phyloP scores from a whole-genome alignment of 2,888 invertebrate species.

The Antheraea assamensis region DNA sequence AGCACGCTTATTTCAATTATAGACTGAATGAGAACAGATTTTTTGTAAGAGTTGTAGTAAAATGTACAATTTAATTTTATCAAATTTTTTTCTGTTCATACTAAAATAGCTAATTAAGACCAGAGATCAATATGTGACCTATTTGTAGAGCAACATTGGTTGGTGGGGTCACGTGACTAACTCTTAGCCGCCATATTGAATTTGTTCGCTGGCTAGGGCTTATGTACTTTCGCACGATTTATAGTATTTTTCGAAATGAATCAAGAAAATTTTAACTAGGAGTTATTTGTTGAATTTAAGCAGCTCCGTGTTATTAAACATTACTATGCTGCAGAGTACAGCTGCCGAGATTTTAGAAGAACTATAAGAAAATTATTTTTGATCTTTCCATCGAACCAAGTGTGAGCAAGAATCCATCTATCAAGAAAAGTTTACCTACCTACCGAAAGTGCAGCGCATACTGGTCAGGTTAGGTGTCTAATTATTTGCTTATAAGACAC shows the following conservation, averaged over 20 bases:
- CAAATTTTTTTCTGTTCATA: too few species aligned
- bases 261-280: neutral
- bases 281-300: neutral
- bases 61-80: too few species aligned
- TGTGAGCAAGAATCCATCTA: slow-evolving; percentile 1
- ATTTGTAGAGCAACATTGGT: neutral
- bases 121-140: neutral
- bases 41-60: too few species aligned
- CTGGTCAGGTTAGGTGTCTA: neutral
- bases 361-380: slow-evolving; percentile 9
- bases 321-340: neutral
- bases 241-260: slow-evolving; percentile 42
- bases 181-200: slow-evolving; percentile 66
- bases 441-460: neutral
- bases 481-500: neutral
- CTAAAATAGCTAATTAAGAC: too few species aligned
- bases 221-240: slow-evolving; percentile 56
- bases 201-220: slow-evolving; percentile 57
- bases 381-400: neutral
- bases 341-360: neutral
- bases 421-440: neutral
- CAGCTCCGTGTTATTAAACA: neutral
- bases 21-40: neutral
- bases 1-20: too few species aligned
- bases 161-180: slow-evolving; percentile 58